Conservation (phyloP, 1,140 invertebrate species). For the Apis dorsata region DNA sequence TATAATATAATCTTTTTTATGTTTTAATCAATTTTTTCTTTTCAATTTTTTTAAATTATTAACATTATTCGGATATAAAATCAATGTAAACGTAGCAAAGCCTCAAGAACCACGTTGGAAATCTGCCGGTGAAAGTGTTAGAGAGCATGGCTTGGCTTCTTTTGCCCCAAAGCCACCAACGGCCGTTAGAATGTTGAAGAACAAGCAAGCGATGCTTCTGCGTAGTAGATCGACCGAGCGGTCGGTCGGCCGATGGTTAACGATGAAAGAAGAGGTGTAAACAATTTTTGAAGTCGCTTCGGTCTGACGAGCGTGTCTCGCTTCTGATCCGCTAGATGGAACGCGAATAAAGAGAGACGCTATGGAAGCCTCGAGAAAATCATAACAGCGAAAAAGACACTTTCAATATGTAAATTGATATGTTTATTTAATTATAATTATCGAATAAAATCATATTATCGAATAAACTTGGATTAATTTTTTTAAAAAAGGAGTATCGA, state of each 20-base stretch:
- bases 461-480: neutral
- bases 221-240: conserved; percentile 9
- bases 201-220: conserved; percentile 39
- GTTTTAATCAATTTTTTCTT: too few species aligned
- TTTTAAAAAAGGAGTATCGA: neutral
- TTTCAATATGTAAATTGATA: neutral
- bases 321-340: neutral
- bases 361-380: conserved; percentile 27
- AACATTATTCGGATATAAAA: neutral
- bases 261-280: neutral
- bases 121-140: conserved; percentile 76
- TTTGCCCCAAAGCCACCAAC: conserved; percentile 24
- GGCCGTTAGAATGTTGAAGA: conserved; percentile 51
- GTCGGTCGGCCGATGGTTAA: neutral
- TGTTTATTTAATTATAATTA: too few species aligned
- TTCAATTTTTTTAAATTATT: neutral
- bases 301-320: neutral
- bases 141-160: conserved; percentile 57
- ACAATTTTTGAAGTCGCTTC: conserved; percentile 5
- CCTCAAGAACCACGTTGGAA: conserved; percentile 69
- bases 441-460: too few species aligned
- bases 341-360: neutral
- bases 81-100: conserved; percentile 48
- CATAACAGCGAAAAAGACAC: neutral
- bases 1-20: neutral